Conservation (phyloP, 1,140 invertebrate genomes). For the Zophobas morio region DNA sequence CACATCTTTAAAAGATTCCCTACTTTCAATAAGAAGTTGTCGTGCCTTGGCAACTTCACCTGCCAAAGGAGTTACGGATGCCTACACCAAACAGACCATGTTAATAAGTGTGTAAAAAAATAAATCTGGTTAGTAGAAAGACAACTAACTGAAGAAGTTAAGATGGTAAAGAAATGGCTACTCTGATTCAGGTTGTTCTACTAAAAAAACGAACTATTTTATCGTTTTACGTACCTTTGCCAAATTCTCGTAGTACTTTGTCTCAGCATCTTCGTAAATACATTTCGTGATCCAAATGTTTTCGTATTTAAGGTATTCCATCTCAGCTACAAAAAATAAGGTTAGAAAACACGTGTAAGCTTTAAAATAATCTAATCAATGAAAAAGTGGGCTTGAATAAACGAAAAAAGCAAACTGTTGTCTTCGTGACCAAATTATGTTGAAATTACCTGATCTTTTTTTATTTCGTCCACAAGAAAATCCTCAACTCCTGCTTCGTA, state of each 20-base stretch:
- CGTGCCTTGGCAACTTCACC: constrained; percentile 78
- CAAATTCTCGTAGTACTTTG: constrained; percentile 72
- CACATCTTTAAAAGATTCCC: constrained; percentile 77
- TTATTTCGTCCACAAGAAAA: not conserved
- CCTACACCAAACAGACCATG: constrained; percentile 63
- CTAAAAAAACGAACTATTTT: too few species aligned
- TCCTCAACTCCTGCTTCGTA: not conserved
- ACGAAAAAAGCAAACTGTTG: not conserved
- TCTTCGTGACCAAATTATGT: not conserved
- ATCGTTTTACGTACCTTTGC: constrained; percentile 69
- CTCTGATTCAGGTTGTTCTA: constrained; percentile 1
- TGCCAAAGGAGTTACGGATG: constrained; percentile 70
- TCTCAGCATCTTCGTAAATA: constrained; percentile 76
- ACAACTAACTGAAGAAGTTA: too few species aligned
- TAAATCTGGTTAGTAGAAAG: not conserved
- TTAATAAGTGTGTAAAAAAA: constrained; percentile 23
- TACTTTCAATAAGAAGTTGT: constrained; percentile 73
- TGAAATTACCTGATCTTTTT: not conserved
- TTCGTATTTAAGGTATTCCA: constrained; percentile 38
- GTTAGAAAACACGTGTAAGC: constrained; percentile 21
- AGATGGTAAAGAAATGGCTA: constrained; percentile 30
- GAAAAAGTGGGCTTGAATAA: not conserved
- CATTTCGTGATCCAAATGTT: constrained; percentile 74
- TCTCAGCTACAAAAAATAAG: constrained; percentile 32
- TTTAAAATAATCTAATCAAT: not conserved